These are phyloP conservation scores for Melanostoma mellinum DNA, from an alignment of 2,888 invertebrate species.

Conservation along the genomic window DNA sequence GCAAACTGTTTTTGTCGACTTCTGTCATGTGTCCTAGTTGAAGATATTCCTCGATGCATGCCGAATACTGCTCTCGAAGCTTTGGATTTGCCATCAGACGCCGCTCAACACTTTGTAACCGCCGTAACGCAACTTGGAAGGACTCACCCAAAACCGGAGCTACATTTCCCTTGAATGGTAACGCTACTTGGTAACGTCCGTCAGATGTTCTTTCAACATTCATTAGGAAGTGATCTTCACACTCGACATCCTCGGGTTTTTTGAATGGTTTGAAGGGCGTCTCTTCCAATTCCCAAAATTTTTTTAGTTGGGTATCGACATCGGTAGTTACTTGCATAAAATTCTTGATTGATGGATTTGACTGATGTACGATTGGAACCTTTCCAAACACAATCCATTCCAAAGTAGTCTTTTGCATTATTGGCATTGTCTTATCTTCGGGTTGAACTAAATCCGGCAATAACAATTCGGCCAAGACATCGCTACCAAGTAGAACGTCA, in stretches of 20 bases:
- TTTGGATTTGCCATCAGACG: no score
- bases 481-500: no score
- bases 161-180: conserved; percentile 17
- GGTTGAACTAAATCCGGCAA: no score
- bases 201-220: conserved; percentile 1
- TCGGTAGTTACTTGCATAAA: conserved; percentile 20
- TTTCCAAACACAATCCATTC: no score
- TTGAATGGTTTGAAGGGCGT: conserved; percentile 4
- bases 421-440: no score
- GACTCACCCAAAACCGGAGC: conserved; percentile 21
- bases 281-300: conserved; percentile 30
- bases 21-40: not conserved
- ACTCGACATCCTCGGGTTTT: conserved; percentile 16
- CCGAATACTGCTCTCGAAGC: no score
- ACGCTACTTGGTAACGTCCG: no score
- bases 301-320: conserved; percentile 23
- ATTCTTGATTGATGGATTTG: not conserved
- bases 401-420: no score
- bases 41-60: no score
- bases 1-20: no score
- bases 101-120: conserved; percentile 13
- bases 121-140: conserved; percentile 25
- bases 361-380: no score
- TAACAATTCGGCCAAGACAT: no score
- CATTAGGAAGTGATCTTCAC: conserved; percentile 38